phyloP scores from a whole-genome alignment of 2,113 vertebrate species.

The Protomyctophum bolini region DNA sequence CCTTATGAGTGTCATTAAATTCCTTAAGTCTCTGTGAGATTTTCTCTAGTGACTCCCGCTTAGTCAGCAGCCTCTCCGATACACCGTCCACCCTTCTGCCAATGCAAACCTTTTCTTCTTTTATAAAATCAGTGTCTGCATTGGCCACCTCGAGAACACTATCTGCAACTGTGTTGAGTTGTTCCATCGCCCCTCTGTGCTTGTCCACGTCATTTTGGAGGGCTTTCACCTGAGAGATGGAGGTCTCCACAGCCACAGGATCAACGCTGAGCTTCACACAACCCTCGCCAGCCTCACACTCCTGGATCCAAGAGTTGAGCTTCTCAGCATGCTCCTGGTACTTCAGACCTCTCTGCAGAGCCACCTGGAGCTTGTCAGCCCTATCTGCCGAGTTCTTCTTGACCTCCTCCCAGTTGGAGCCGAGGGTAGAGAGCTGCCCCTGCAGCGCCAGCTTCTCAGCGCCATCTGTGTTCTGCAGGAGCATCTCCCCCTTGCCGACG shows the following conservation, averaged over 20 bases:
- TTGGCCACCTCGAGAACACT: conserved; percentile 85
- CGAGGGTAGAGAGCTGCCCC: conserved; percentile 84
- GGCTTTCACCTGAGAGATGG: conserved; percentile 82
- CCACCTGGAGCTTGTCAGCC: conserved; percentile 81
- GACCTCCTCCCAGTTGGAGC: conserved; percentile 87
- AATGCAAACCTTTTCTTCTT: conserved; percentile 80
- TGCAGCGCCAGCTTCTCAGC: conserved; percentile 88
- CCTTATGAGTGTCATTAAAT: conserved; percentile 87
- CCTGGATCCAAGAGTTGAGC: conserved; percentile 86
- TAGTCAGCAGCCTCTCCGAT: conserved; percentile 84
- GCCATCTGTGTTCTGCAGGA: conserved; percentile 90
- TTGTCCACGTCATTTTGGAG: conserved; percentile 95
- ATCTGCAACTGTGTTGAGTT: conserved; percentile 84
- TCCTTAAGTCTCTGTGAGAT: conserved; percentile 88
- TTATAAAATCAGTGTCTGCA: conserved; percentile 82
- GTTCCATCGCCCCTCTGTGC: conserved; percentile 86
- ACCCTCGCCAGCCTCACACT: conserved; percentile 80
- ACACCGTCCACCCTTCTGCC: conserved; percentile 82
- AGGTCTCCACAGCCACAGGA: conserved; percentile 80
- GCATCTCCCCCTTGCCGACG: conserved; percentile 86
- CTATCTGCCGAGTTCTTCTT: conserved; percentile 82
- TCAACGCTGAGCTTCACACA: conserved; percentile 81
- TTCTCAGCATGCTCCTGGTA: conserved; percentile 86
- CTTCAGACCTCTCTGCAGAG: conserved; percentile 85
- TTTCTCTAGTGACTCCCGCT: conserved; percentile 86